These are phyloP conservation scores for Masnerella sp. DNA, from an alignment of 2,888 invertebrate genomes.

Conservation along the genomic window DNA sequence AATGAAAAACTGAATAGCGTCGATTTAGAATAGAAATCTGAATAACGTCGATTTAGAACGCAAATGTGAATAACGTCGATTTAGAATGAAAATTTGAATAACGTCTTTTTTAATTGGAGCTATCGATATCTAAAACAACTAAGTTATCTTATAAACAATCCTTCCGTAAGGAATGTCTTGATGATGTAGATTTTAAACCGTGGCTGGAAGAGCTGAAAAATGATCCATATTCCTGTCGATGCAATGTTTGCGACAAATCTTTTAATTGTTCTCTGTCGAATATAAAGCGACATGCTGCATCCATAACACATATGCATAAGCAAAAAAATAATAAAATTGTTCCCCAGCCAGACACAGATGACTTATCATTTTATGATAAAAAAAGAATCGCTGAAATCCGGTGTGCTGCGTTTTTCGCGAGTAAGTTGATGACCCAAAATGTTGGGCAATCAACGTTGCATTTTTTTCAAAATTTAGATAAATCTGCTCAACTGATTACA, in stretches of 20 bases:
- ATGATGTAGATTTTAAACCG: conserved; percentile 1
- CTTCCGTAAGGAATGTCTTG: conserved; percentile 6
- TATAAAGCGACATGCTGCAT: background rate
- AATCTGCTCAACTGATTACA: background rate
- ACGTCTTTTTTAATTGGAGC: too few species aligned
- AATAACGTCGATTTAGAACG: too few species aligned
- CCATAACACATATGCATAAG: background rate
- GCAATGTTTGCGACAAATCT: background rate
- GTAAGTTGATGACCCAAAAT: background rate
- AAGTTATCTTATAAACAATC: background rate
- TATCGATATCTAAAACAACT: too few species aligned
- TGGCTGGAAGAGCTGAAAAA: background rate
- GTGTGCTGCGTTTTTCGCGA: conserved; percentile 4
- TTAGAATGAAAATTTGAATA: too few species aligned
- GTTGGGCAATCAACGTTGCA: background rate
- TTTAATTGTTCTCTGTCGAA: background rate
- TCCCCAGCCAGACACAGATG: background rate
- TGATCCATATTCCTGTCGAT: conserved; percentile 5
- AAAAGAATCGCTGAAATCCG: background rate
- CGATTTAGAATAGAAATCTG: too few species aligned
- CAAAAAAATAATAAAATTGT: background rate
- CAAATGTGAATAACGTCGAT: too few species aligned
- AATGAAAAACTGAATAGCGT: too few species aligned
- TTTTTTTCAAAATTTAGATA: background rate
- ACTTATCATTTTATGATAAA: background rate